Percentiles rank a stretch among this genome's conserved stretches.
phyloP scores from a whole-genome alignment of 2,797 vertebrate genomes.

The Anguilla megastoma region DNA sequence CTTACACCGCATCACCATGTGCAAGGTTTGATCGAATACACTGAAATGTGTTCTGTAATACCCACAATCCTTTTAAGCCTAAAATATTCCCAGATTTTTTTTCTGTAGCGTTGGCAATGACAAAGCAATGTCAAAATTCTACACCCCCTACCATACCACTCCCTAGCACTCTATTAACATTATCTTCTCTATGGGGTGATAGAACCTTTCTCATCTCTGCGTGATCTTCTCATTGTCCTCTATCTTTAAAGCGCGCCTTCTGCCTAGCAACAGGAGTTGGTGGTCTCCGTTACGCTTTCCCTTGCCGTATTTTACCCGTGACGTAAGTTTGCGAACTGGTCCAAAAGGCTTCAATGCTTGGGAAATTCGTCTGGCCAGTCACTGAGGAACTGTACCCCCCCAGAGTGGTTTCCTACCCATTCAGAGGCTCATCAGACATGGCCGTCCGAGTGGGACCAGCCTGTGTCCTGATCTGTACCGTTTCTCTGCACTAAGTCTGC shows the following conservation, averaged over 20 bases:
- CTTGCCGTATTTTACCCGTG: slow-evolving; percentile 34
- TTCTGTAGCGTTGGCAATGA: slow-evolving; percentile 36
- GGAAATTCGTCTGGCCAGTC: not conserved
- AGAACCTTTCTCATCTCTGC: slow-evolving; percentile 63
- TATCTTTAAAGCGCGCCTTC: slow-evolving; percentile 64
- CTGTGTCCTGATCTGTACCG: not conserved
- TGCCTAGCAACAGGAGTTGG: slow-evolving; percentile 73
- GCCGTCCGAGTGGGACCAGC: not conserved
- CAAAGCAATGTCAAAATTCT: slow-evolving; percentile 51
- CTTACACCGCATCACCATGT: slow-evolving; percentile 18
- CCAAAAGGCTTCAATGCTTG: not conserved
- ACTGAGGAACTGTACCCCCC: not conserved
- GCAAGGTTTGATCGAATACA: slow-evolving; percentile 32
- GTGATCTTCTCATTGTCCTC: slow-evolving; percentile 59
- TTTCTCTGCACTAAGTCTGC: not conserved
- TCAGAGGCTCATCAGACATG: slow-evolving; percentile 54
- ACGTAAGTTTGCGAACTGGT: not conserved
- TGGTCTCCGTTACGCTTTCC: slow-evolving; percentile 58
- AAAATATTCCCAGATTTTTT: slow-evolving; percentile 22
- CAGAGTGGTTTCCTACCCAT: slow-evolving; percentile 45
- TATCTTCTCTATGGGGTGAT: slow-evolving; percentile 55
- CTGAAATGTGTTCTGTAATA: slow-evolving; percentile 32
- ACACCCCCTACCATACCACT: slow-evolving; percentile 26
- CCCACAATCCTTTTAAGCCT: slow-evolving; percentile 6
- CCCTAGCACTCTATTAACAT: slow-evolving; percentile 53